Percentiles rank a stretch among this genome's conserved stretches.
These are phyloP conservation scores for Misgurnus mizolepis DNA, from an alignment of 2,113 vertebrate species.

Conservation along the genomic window DNA sequence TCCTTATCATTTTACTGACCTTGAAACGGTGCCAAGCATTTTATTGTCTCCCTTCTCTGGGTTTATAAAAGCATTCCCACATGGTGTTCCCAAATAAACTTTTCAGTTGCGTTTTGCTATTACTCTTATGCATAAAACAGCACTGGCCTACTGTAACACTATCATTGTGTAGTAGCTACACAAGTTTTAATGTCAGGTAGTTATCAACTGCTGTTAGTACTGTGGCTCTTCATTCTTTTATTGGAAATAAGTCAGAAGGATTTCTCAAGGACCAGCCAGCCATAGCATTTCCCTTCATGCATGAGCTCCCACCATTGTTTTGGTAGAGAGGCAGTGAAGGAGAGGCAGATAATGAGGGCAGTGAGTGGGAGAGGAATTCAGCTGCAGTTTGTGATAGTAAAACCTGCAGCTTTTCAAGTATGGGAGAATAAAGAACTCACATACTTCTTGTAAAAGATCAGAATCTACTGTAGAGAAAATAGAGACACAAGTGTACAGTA, in stretches of 20 bases:
- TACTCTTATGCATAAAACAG: too few species aligned
- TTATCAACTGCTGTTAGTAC: background rate
- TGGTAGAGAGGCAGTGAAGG: background rate
- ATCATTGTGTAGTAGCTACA: background rate
- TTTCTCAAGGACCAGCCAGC: background rate
- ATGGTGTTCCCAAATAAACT: background rate
- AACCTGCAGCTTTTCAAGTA: background rate
- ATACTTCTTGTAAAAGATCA: background rate
- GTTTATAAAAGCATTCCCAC: too few species aligned
- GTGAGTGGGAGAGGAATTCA: background rate
- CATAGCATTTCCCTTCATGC: background rate
- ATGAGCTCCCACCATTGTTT: background rate
- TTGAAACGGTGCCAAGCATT: background rate
- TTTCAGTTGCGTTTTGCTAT: background rate
- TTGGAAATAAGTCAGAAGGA: background rate
- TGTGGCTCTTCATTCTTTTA: background rate
- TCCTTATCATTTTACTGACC: background rate
- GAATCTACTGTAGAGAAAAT: background rate
- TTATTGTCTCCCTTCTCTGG: background rate
- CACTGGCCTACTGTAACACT: background rate
- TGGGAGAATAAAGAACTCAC: conserved; percentile 5
- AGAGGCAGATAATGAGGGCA: background rate
- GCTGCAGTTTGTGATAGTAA: too few species aligned
- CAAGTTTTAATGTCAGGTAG: background rate
- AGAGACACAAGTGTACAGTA: too few species aligned